phyloP scores from a whole-genome alignment of 2,888 invertebrate species.

The Drosophila subquinaria region DNA sequence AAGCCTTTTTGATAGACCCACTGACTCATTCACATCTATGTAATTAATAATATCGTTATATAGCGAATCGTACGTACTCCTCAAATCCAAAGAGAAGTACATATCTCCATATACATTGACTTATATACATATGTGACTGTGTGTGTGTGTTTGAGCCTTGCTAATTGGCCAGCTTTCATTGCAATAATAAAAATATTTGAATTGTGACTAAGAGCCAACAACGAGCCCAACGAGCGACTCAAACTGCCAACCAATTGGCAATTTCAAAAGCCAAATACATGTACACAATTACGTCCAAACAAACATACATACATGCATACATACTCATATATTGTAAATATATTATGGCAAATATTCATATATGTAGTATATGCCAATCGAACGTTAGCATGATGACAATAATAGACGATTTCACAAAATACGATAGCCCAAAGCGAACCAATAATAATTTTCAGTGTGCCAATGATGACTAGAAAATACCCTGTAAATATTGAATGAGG shows the following conservation, averaged over 20 bases:
- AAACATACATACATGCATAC: not conserved
- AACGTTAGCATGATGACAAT: conserved; percentile 80
- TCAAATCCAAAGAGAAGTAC: not conserved
- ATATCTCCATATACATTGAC: not conserved
- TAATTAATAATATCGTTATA: conserved; percentile 61
- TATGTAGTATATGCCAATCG: conserved; percentile 57
- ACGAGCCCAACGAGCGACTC: conserved; percentile 35
- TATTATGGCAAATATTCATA: conserved; percentile 36
- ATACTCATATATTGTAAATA: conserved; percentile 1
- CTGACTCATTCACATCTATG: conserved; percentile 70
- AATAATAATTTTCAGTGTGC: not conserved
- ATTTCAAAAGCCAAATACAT: conserved; percentile 63
- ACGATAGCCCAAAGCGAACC: conserved; percentile 44
- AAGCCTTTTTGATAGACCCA: conserved; percentile 32
- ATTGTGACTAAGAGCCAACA: conserved; percentile 71
- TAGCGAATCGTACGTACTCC: conserved; percentile 26
- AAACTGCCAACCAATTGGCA: conserved; percentile 60
- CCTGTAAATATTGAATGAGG: not conserved
- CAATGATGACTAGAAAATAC: conserved; percentile 19
- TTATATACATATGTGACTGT: not conserved
- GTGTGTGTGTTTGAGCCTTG: conserved; percentile 39
- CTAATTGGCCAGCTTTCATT: conserved; percentile 78
- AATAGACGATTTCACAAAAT: conserved; percentile 81
- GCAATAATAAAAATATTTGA: conserved; percentile 69
- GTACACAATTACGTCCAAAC: conserved; percentile 1